These are phyloP conservation scores for Diplodus sargus DNA, from an alignment of 2,797 vertebrate species.

Conservation along the genomic window DNA sequence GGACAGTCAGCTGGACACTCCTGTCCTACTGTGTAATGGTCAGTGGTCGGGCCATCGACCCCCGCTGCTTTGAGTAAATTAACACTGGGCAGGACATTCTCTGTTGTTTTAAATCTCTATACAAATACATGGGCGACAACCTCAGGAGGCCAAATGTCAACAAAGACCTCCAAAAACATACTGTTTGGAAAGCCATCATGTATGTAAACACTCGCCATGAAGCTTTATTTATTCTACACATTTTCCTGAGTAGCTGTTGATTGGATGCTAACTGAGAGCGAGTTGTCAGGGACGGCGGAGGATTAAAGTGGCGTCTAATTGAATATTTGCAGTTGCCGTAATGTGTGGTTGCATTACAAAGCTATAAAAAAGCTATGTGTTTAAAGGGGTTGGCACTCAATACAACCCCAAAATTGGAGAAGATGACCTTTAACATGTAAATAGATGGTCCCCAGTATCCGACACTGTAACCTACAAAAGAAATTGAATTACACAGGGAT, in stretches of 20 bases:
- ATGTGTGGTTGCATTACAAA: constrained; percentile 35
- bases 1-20: constrained; percentile 89
- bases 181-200: constrained; percentile 45
- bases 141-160: constrained; percentile 72
- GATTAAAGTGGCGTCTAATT: constrained; percentile 64
- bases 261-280: constrained; percentile 53
- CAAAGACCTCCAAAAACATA: constrained; percentile 28
- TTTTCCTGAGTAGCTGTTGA: constrained; percentile 50
- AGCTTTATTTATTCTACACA: constrained; percentile 56
- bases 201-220: constrained; percentile 54
- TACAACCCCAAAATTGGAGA: constrained; percentile 52
- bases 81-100: constrained; percentile 82
- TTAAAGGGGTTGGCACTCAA: constrained; percentile 52
- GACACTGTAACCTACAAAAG: constrained; percentile 63
- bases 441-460: constrained; percentile 60
- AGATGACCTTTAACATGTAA: constrained; percentile 78
- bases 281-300: constrained; percentile 28
- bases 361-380: constrained; percentile 44
- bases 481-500: constrained; percentile 85
- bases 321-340: constrained; percentile 53
- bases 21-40: constrained; percentile 90
- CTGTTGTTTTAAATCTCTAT: constrained; percentile 82
- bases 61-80: constrained; percentile 88
- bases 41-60: constrained; percentile 84
- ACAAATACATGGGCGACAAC: constrained; percentile 74